Evolutionary conservation across 2,797 vertebrate genomes (phyloP), one percentile per base, ranked within the genome.

Genomic region (Oryzias dopingdopingensis): DNA sequence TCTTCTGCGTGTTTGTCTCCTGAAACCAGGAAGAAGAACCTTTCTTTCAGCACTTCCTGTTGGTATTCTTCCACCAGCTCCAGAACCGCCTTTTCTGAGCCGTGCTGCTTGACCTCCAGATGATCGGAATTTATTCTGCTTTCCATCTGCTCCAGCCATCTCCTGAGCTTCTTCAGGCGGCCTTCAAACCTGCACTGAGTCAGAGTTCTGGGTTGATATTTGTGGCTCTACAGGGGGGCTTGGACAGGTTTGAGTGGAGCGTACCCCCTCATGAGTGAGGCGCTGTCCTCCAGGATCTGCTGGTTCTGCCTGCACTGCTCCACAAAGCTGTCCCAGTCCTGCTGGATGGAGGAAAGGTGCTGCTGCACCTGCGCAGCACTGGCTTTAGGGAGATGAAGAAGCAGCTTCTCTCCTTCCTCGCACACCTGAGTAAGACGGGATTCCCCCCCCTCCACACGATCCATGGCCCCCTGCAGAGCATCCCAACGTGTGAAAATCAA

Each of bases 1-100:
- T 37, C 10, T 3, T 12, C 2, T 37, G 32, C 32, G 10, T 37
- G 32, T 37, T 37, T 37, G 12, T 4, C 32, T 37, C 8, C 32
- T 37, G 32, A 37, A 37, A 37, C 20, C 4, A 46, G 44, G 18
- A 13, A 22, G 18, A 14, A 22, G 10, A 46, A 99, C 97, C 96
- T 96, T 81, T 96, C 93, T 80, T 92, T 93, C 56, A 97, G 87
- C 32, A 95, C 83, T 70, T 98, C 95, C 76, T 96, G 94, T 50
- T 95, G 90, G 78, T 96, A 96, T 81, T 94, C 93, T 83, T 98
- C 95, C 44, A 96, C 91, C 70, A 93, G 95, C 68, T 96, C 93
- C 0, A 97, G 90, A 64, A 92, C 89, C 0, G 90, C 94, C 83
- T 94, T 95, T 77, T 97, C 95, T 13, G 93, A 84, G 61, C 96